These are phyloP conservation scores for Thereva nobilitata DNA, from an alignment of 2,888 invertebrate species.

Conservation along the genomic window DNA sequence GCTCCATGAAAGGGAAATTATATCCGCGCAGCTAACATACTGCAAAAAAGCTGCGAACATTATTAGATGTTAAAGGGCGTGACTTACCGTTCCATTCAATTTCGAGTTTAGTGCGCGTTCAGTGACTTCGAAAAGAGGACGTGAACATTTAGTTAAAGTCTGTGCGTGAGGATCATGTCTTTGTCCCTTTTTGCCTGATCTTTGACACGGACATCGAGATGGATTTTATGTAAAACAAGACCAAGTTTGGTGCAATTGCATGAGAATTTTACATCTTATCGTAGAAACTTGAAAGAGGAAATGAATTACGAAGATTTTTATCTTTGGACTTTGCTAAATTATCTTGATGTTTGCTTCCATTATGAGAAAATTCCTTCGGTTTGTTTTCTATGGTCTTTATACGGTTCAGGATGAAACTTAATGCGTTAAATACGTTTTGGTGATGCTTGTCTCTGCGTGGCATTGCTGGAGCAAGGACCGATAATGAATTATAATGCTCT, in stretches of 20 bases:
- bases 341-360: too few relatives aligned
- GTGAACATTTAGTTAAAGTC: neutral
- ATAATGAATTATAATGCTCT: too few relatives aligned
- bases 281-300: too few relatives aligned
- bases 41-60: neutral
- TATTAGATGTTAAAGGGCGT: constrained; percentile 27
- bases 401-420: too few relatives aligned
- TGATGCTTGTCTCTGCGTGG: too few relatives aligned
- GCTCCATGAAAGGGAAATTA: constrained; percentile 15
- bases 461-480: too few relatives aligned
- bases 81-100: constrained; percentile 29
- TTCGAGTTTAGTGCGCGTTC: constrained; percentile 17
- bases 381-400: too few relatives aligned
- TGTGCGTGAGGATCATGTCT: constrained; percentile 19
- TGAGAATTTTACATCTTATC: constrained; percentile 9
- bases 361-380: too few relatives aligned
- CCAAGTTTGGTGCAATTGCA: neutral
- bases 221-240: constrained; percentile 11
- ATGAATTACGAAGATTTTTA: too few relatives aligned
- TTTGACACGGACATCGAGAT: constrained; percentile 9
- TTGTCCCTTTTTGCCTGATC: constrained; percentile 10
- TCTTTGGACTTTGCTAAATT: too few relatives aligned
- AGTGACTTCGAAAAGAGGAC: constrained; percentile 13
- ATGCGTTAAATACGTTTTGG: too few relatives aligned
- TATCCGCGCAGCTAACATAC: constrained; percentile 7